Conservation (phyloP, 2,888 invertebrate genomes). For the Drosophila meridionalis region DNA sequence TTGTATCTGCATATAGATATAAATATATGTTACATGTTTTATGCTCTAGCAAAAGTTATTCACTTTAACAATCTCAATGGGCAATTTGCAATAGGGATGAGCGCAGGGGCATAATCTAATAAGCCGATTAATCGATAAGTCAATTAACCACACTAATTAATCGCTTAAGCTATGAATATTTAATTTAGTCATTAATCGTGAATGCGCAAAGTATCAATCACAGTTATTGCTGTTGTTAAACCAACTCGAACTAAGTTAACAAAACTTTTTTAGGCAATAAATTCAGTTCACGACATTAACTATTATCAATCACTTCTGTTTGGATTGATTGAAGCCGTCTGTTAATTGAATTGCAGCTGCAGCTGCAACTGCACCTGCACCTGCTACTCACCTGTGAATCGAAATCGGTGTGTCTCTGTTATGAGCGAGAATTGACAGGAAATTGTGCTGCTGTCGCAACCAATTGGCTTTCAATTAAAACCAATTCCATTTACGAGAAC, state of each 20-base stretch:
- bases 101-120: not conserved
- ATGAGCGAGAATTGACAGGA: conserved; percentile 55
- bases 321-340: conserved; percentile 22
- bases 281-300: not conserved
- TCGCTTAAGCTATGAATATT: not conserved
- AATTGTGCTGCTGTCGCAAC: conserved; percentile 60
- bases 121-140: conserved; percentile 4
- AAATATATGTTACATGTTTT: not conserved
- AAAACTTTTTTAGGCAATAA: not conserved
- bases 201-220: not conserved
- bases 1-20: not conserved
- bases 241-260: not conserved
- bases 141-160: not conserved
- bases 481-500: conserved; percentile 46
- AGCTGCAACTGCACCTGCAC: conserved; percentile 6
- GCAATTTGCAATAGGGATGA: not conserved
- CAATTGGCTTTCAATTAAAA: conserved; percentile 69
- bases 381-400: conserved; percentile 30
- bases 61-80: not conserved
- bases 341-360: conserved; percentile 67
- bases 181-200: not conserved
- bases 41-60: not conserved
- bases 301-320: conserved; percentile 12
- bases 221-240: not conserved
- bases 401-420: conserved; percentile 17